A percentile compares a stretch with the other conserved stretches of the same genome.
These are phyloP conservation scores for Cylloceria caligata DNA, from an alignment of 2,888 invertebrate genomes.

Conservation along the genomic window DNA sequence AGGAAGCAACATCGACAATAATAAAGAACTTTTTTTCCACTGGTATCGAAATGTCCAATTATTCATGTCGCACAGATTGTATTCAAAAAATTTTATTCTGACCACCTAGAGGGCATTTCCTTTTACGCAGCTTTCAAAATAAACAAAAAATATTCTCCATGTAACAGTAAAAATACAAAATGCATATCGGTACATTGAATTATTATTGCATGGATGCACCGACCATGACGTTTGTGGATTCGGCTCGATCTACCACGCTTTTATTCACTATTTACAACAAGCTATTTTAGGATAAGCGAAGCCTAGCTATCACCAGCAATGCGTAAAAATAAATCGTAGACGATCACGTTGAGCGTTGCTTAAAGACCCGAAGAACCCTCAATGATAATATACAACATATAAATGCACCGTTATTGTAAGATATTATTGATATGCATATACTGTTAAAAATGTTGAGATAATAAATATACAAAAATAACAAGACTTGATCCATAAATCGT, in stretches of 20 bases:
- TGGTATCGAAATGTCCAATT: slow-evolving; percentile 1
- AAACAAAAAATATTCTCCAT: background rate
- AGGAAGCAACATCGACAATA: background rate
- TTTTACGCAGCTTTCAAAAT: background rate
- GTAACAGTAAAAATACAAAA: background rate
- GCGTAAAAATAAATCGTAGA: background rate
- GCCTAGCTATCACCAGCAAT: background rate
- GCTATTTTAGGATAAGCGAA: background rate
- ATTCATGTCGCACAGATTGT: background rate
- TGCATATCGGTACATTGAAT: background rate
- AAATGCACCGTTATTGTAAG: background rate
- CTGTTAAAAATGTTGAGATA: background rate
- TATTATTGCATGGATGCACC: background rate
- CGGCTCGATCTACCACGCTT: background rate
- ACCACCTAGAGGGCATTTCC: background rate
- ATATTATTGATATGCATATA: background rate
- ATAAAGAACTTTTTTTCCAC: background rate
- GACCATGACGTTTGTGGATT: background rate
- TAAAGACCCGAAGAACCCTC: no score
- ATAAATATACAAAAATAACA: background rate
- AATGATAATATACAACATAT: background rate
- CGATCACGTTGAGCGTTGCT: no score
- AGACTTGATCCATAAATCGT: no score
- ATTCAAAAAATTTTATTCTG: background rate
- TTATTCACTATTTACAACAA: background rate